A percentile compares a stretch with the other conserved stretches of the same genome.
Conservation (phyloP, 2,797 vertebrate genomes). For the Paedocypris micromegethes region DNA sequence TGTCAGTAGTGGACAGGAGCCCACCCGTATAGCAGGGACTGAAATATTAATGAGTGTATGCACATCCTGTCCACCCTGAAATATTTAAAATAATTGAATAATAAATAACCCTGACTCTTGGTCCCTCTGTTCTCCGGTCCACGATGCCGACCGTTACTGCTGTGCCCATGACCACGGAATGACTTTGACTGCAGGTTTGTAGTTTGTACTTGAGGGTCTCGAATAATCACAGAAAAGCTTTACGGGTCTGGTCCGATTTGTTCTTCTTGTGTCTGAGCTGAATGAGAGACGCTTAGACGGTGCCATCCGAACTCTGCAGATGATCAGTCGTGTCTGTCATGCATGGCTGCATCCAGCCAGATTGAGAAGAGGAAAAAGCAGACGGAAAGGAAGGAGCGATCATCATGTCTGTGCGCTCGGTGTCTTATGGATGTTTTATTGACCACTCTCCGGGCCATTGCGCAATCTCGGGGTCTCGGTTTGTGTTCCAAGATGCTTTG, state of each 20-base stretch:
- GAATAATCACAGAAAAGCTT: too few species aligned
- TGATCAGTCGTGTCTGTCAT: slow-evolving; percentile 9
- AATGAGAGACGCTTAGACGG: background rate
- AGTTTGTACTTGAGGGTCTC: too few species aligned
- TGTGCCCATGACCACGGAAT: slow-evolving; percentile 58
- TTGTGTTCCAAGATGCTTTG: slow-evolving; percentile 50
- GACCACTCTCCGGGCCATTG: slow-evolving; percentile 63
- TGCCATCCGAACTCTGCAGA: background rate
- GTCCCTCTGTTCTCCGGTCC: slow-evolving; percentile 34
- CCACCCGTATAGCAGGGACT: slow-evolving; percentile 48
- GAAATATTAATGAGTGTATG: slow-evolving; percentile 64
- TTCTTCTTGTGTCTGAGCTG: too few species aligned
- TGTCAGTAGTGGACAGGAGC: slow-evolving; percentile 57
- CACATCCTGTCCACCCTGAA: slow-evolving; percentile 63
- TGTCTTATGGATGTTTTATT: slow-evolving; percentile 73
- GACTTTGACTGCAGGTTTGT: slow-evolving; percentile 56
- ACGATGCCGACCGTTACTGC: slow-evolving; percentile 47
- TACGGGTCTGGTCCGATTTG: too few species aligned
- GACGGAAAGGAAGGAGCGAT: background rate
- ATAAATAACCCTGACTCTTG: slow-evolving; percentile 56
- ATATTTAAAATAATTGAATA: slow-evolving; percentile 72
- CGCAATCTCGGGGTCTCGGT: slow-evolving; percentile 54
- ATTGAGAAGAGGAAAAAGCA: slow-evolving; percentile 9
- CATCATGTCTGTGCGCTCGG: slow-evolving; percentile 50
- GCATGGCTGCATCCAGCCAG: slow-evolving; percentile 1